phyloP scores from a whole-genome alignment of 2,888 invertebrate genomes.

The Lepetodrilus schrolli region DNA sequence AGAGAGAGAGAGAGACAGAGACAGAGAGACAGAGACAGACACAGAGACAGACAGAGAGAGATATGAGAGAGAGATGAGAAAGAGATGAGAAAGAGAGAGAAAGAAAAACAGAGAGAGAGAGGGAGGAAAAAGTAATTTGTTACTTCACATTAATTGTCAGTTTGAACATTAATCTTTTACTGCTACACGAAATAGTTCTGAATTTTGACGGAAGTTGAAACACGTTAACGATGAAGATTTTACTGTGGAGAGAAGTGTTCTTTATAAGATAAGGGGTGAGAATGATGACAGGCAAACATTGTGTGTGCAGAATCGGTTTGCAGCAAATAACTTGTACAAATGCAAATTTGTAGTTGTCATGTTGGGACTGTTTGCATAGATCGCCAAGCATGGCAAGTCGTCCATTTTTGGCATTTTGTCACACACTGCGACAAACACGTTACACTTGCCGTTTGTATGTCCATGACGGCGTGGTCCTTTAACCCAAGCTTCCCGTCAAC shows the following conservation, averaged over 20 bases:
- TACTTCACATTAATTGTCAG: no score
- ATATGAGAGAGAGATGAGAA: no score
- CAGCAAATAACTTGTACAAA: slow-evolving; percentile 19
- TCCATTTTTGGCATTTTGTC: background rate
- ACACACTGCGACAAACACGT: slow-evolving; percentile 25
- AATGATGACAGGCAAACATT: background rate
- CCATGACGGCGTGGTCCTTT: background rate
- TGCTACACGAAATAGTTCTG: no score
- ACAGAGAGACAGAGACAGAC: no score
- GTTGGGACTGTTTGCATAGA: slow-evolving; percentile 3
- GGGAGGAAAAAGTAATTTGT: no score
- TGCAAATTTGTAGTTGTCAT: slow-evolving; percentile 24
- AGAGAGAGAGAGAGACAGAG: no score
- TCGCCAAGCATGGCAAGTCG: slow-evolving; percentile 17
- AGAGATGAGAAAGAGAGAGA: no score
- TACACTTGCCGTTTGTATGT: slow-evolving; percentile 25
- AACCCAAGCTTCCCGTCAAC: slow-evolving; percentile 10
- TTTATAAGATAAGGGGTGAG: background rate
- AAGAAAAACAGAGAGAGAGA: no score
- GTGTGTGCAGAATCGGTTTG: slow-evolving; percentile 19
- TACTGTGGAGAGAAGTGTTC: background rate
- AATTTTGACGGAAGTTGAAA: slow-evolving; percentile 19
- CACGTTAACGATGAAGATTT: slow-evolving; percentile 4
- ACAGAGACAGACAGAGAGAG: no score
- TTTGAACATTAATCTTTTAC: no score